These are phyloP conservation scores for Salvelinus fontinalis DNA, from an alignment of 2,113 vertebrate genomes.

Conservation along the genomic window DNA sequence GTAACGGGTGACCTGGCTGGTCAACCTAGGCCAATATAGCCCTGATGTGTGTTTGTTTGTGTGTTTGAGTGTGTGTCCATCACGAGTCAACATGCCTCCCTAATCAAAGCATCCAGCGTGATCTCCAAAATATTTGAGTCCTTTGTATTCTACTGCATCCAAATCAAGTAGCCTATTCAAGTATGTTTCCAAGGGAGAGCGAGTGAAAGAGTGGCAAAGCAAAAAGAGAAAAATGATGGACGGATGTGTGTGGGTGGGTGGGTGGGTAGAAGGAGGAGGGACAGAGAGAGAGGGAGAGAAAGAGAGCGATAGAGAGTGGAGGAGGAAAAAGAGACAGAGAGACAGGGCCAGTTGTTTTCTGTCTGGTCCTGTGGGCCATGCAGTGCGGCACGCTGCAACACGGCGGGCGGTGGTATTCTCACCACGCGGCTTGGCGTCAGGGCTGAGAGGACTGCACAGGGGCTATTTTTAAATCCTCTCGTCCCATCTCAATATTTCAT, in stretches of 20 bases:
- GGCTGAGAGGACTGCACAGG: background rate
- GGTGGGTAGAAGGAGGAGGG: background rate
- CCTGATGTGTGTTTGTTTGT: no score
- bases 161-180: background rate
- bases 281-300: background rate
- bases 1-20: no score
- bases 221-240: background rate
- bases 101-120: no score
- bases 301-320: background rate
- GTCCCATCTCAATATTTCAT: constrained; percentile 7
- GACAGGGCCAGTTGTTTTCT: background rate
- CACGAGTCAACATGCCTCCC: no score
- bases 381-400: background rate
- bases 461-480: background rate
- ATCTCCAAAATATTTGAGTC: no score
- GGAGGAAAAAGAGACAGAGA: background rate
- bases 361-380: background rate
- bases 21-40: background rate
- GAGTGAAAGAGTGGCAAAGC: background rate
- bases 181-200: background rate
- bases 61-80: no score
- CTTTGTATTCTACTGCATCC: no score
- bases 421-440: background rate
- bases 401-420: background rate
- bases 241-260: background rate